Evolutionary conservation across 2,888 invertebrate genomes (phyloP), one percentile per base, ranked within the genome.

Genomic region (Drosophila histrio): DNA sequence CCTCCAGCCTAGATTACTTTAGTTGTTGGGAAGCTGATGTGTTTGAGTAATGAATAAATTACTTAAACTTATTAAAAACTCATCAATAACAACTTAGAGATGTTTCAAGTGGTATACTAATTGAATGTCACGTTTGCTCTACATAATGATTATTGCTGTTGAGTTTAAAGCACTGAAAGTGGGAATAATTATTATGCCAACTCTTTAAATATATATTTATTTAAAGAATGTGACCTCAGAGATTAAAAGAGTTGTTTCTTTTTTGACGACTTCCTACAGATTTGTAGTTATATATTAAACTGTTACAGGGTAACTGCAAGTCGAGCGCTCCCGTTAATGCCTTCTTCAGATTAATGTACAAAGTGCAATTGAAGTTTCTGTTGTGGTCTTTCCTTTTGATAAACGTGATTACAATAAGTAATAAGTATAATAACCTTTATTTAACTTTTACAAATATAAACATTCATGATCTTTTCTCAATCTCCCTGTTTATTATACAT

Each of bases 331-430:
- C 9, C 34, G 1, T 2, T 9, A 13, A 60, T 17, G 15, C 50
- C 24, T 36, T 34, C 38, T 67, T 52, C 15, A 54, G 57, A 43
- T 49, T 49, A 21, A 19, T 43, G 43, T 44, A n/a, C n/a, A n/a
- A 9, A 28, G 1, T 17, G 7, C 26, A 64, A 65, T 24, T 43
- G 43, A 4, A 34, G n/a, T 53, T 46, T 34, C n/a, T 7, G 17
- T 46, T 65, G 15, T 26, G 13, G 8, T 8, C 9, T 39, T 28
- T 39, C 6, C 50, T 26, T 65, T 15, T 54, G 46, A 39, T 39
- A 69, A 76, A 81, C 66, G 74, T 78, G 78, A 66, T 67, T 46
- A 56, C 43, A 67, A 74, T 63, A 53, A 44, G 50, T 49, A 65
- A 53, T 21, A 57, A 19, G 22, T 61, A 5, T 34, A 60, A n/a